Evolutionary conservation across 2,113 vertebrate genomes (phyloP).

Genomic region (Grantiella picta): DNA sequence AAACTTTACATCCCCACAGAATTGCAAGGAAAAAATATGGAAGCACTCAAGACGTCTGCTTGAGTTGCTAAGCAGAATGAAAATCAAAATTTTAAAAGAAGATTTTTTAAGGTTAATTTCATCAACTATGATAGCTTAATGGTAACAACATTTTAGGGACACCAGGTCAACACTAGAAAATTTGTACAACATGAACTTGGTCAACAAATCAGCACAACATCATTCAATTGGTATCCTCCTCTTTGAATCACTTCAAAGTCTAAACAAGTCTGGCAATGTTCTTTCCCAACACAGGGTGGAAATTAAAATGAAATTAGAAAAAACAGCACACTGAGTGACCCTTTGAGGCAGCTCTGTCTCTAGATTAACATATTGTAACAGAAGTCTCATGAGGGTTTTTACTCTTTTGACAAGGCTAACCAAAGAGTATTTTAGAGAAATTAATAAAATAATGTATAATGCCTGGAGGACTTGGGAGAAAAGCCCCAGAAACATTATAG

Average conservation of each 20-base stretch:
- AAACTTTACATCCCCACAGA: not conserved
- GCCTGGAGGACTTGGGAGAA: not conserved
- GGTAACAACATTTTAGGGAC: not conserved
- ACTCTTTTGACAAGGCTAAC: not conserved
- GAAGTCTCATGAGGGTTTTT: not conserved
- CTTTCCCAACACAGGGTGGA: not conserved
- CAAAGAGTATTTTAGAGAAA: not conserved
- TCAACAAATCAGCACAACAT: not conserved
- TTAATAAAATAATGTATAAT: not conserved
- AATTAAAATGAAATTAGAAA: not conserved
- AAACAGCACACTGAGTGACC: not conserved
- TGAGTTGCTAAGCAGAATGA: not conserved
- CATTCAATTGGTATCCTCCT: not conserved
- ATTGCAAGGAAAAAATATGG: not conserved
- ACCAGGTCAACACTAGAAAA: not conserved
- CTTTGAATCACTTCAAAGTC: not conserved
- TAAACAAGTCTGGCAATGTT: not conserved
- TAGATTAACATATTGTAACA: not conserved
- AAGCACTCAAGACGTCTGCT: not conserved
- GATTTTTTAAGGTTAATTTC: not conserved
- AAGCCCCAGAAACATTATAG: not conserved
- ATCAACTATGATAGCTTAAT: not conserved
- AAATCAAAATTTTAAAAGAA: not conserved
- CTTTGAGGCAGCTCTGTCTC: not conserved
- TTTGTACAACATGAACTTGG: not conserved